Evolutionary conservation across 2,797 vertebrate genomes (phyloP).

Genomic region (Lepus oiostolus): DNA sequence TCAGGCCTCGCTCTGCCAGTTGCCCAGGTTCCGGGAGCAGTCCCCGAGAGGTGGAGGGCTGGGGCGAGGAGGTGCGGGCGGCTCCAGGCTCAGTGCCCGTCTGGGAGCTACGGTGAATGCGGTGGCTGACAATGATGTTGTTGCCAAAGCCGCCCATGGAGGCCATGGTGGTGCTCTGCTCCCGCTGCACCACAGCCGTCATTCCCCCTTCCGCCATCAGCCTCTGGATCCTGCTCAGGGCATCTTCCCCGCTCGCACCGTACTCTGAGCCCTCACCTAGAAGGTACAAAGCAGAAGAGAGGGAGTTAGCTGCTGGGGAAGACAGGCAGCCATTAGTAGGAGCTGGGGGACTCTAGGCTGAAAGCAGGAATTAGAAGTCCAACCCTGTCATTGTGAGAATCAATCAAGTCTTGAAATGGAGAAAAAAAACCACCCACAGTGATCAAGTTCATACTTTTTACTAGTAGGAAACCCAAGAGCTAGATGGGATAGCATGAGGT

Average conservation of each 20-base stretch:
- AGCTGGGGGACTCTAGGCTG: background rate
- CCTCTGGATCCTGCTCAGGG: constrained; percentile 96
- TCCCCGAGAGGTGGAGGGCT: constrained; percentile 88
- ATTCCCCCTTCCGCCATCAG: constrained; percentile 98
- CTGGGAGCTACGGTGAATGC: constrained; percentile 98
- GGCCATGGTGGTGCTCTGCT: constrained; percentile 99
- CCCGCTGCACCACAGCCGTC: constrained; percentile 98
- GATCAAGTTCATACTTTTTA: background rate
- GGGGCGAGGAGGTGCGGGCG: constrained; percentile 70
- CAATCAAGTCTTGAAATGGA: background rate
- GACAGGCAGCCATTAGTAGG: background rate
- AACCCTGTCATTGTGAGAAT: background rate
- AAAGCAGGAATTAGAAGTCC: background rate
- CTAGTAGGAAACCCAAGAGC: background rate
- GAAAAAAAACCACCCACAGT: background rate
- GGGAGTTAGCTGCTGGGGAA: background rate
- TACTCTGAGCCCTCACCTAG: constrained; percentile 92
- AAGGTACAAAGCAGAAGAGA: constrained; percentile 62
- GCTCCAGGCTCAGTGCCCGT: constrained; percentile 90
- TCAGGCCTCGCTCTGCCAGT: constrained; percentile 84
- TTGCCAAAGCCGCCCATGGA: constrained; percentile 99
- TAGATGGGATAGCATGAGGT: background rate
- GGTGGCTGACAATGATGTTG: constrained; percentile 99
- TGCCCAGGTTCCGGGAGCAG: constrained; percentile 86
- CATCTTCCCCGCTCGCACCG: constrained; percentile 93